These are phyloP conservation scores for Hepsetus odoe DNA, from an alignment of 2,113 vertebrate genomes.

Conservation along the genomic window DNA sequence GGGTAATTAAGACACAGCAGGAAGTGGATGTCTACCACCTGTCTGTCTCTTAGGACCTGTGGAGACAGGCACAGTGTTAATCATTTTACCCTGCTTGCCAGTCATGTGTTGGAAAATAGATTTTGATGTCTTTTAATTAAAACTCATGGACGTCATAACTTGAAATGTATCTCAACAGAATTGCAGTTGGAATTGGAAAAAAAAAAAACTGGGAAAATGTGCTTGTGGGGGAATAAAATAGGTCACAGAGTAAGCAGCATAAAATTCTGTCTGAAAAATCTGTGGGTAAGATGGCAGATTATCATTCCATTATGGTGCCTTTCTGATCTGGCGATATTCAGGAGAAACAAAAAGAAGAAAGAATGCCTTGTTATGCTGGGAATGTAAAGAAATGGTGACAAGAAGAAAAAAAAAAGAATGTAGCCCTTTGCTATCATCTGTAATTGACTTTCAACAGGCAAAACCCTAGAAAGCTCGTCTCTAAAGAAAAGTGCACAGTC, in stretches of 20 bases:
- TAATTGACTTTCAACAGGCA: not conserved
- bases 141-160: slow-evolving; percentile 26
- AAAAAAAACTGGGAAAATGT: not conserved
- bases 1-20: slow-evolving; percentile 39
- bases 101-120: not conserved
- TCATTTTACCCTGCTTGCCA: slow-evolving; percentile 26
- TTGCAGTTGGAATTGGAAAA: not conserved
- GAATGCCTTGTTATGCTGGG: not conserved
- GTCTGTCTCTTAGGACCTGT: slow-evolving; percentile 2
- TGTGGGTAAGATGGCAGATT: slow-evolving; percentile 9
- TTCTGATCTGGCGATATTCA: not conserved
- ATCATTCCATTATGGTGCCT: not conserved
- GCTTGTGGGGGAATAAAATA: not conserved
- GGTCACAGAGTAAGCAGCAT: slow-evolving; percentile 37
- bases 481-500: not conserved
- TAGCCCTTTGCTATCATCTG: not conserved
- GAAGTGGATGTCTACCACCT: slow-evolving; percentile 20
- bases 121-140: slow-evolving; percentile 55
- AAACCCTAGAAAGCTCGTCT: not conserved
- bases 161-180: slow-evolving; percentile 45
- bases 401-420: not conserved
- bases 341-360: not conserved
- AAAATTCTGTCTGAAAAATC: slow-evolving; percentile 28
- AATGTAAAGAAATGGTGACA: not conserved
- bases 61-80: slow-evolving; percentile 27